Percentiles rank a stretch among this genome's conserved stretches.
These are phyloP conservation scores for Chrysopa pallens DNA, from an alignment of 1,140 invertebrate genomes.

Conservation along the genomic window DNA sequence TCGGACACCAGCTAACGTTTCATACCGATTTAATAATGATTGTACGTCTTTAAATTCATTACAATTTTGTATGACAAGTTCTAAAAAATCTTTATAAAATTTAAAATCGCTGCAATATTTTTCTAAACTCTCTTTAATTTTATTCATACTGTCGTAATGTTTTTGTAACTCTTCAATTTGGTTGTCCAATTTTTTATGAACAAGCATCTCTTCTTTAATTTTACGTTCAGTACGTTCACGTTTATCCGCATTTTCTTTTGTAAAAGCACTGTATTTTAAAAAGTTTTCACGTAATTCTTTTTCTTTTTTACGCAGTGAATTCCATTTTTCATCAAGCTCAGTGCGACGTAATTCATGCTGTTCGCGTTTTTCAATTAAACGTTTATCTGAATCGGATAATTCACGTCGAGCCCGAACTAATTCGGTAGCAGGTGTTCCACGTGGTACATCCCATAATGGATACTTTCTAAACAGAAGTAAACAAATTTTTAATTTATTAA, in stretches of 20 bases:
- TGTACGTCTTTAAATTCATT: conserved; percentile 17
- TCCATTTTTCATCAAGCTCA: conserved; percentile 17
- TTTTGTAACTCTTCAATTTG: conserved; percentile 8
- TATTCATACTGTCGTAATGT: conserved; percentile 9
- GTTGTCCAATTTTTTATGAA: conserved; percentile 2
- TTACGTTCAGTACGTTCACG: conserved; percentile 17
- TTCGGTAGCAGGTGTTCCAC: conserved; percentile 14
- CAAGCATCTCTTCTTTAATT: conserved; percentile 16
- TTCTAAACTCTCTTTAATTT: conserved; percentile 13
- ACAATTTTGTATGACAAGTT: conserved; percentile 16
- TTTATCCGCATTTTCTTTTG: conserved; percentile 21
- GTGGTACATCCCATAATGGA: conserved; percentile 20
- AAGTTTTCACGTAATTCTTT: conserved; percentile 16
- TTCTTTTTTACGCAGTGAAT: conserved; percentile 15
- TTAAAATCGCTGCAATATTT: conserved; percentile 15
- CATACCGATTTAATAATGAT: conserved; percentile 23
- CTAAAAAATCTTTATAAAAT: conserved; percentile 21
- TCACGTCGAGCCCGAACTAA: conserved; percentile 16
- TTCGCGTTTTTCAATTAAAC: conserved; percentile 12
- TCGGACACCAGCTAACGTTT: conserved; percentile 19
- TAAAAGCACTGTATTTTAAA: conserved; percentile 19
- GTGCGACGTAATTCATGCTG: conserved; percentile 10
- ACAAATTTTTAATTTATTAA: no score
- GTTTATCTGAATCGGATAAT: conserved; percentile 10
- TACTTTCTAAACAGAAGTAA: conserved; percentile 12